A percentile compares a stretch with the other conserved stretches of the same genome.
Conservation (phyloP, 2,113 vertebrate genomes). For the Mus musculus region DNA sequence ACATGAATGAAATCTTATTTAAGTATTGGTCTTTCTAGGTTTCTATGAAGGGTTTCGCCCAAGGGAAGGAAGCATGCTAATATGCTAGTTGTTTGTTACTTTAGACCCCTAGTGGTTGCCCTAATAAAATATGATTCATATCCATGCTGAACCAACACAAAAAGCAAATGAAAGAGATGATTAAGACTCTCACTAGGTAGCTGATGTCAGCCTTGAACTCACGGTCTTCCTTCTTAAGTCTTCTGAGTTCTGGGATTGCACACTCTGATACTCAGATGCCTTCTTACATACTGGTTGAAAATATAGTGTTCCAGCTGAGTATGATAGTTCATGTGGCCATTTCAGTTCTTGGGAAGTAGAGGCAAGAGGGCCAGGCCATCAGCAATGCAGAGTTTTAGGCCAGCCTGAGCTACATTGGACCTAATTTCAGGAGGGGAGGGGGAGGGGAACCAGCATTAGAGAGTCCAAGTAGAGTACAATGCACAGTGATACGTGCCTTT, state of each 20-base stretch:
- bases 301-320: background rate
- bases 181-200: background rate
- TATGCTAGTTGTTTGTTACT: background rate
- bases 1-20: conserved; percentile 6
- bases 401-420: background rate
- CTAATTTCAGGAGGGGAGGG: background rate
- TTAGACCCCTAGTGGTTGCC: background rate
- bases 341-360: background rate
- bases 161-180: background rate
- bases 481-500: background rate
- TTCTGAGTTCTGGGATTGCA: background rate
- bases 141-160: background rate
- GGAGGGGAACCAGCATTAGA: background rate
- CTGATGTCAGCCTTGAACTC: background rate
- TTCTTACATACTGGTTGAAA: conserved; percentile 25
- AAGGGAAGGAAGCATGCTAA: background rate
- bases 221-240: background rate
- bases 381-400: background rate
- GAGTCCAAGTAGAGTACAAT: background rate
- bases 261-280: background rate
- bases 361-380: too few species aligned
- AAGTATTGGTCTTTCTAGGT: background rate
- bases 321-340: too few species aligned
- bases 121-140: background rate
- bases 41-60: background rate